Base-by-base conservation (phyloP, 1,140 invertebrate species). In the Drosophila subpulchrella region DNA sequence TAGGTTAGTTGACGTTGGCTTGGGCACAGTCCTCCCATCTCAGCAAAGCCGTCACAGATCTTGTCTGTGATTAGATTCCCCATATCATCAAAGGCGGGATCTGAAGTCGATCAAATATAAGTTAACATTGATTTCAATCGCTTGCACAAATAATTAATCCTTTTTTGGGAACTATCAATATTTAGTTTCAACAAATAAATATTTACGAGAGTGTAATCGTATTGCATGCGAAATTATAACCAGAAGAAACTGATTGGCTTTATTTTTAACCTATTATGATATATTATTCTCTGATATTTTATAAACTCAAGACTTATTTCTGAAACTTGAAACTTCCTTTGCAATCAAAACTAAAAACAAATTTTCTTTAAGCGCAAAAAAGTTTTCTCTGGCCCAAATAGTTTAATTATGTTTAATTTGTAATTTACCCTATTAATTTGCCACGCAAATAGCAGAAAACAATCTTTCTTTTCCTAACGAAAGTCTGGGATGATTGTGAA, bases 1-100 rank as follows among this genome's bases (percentile, higher is more conserved):
- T 71, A 53, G 68, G 44, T 51, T 41, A 36, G 17, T 34, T 59
- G 53, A 61, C n/a, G 66, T 46, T 60, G 46, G 11, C 20, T 48
- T 4, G 8, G 38, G 15, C 24, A 20, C 11, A 24, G 24, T 55
- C 36, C 20, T 32, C 36, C 41, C 44, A 34, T 39, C 15, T 44
- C 11, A 50, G 11, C 34, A 6, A 38, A 36, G 6, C 41, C 34
- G 36, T 57, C 17, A 57, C 51, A 70, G 36, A 70, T 71, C n/a
- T 48, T 56, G 36, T 34, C 66, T 32, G 24, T n/a, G 47, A 55
- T 68, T 34, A 4, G 12, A 34, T n/a, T 39, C 7, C 42, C 34
- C 15, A 36, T 39, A 73, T 73, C 70, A 60, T 73, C 47, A 72
- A 73, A 72, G 70, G 67, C 70, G 70, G 70, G 24, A 73, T 73